Evolutionary conservation across 2,797 vertebrate genomes (phyloP).

Genomic region (Potorous gilbertii): DNA sequence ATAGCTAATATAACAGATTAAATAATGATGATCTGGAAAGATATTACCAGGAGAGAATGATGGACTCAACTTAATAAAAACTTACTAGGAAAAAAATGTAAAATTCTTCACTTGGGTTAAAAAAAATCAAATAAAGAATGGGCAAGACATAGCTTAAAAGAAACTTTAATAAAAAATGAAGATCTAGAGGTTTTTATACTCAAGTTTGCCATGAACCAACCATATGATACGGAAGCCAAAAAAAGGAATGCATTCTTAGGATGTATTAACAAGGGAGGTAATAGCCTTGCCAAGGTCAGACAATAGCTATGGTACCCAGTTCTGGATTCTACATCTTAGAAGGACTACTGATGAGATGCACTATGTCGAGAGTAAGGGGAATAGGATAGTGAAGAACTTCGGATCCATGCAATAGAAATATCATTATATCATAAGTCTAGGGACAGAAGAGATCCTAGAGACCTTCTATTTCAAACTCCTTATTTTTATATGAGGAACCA

Average conservation of each 20-base stretch:
- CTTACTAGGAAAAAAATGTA: not conserved
- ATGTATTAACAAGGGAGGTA: not conserved
- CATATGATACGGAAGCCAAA: not conserved
- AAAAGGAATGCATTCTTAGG: not conserved
- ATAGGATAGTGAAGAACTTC: not conserved
- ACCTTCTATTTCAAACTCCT: not conserved
- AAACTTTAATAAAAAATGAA: not conserved
- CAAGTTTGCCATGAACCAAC: not conserved
- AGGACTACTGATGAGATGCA: not conserved
- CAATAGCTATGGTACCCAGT: not conserved
- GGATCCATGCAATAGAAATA: not conserved
- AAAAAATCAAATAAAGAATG: not conserved
- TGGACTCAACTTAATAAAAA: not conserved
- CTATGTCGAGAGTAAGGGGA: not conserved
- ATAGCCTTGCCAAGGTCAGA: not conserved
- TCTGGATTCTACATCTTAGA: not conserved
- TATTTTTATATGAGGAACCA: not conserved
- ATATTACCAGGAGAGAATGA: not conserved
- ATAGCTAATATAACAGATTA: not conserved
- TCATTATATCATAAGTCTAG: not conserved
- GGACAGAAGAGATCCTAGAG: not conserved
- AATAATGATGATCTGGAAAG: not conserved
- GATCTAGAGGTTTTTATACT: not conserved
- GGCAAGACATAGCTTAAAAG: not conserved
- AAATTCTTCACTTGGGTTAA: not conserved